A percentile compares a stretch with the other conserved stretches of the same genome.
Conservation (phyloP, 2,113 vertebrate genomes). For the Calonectris borealis region DNA sequence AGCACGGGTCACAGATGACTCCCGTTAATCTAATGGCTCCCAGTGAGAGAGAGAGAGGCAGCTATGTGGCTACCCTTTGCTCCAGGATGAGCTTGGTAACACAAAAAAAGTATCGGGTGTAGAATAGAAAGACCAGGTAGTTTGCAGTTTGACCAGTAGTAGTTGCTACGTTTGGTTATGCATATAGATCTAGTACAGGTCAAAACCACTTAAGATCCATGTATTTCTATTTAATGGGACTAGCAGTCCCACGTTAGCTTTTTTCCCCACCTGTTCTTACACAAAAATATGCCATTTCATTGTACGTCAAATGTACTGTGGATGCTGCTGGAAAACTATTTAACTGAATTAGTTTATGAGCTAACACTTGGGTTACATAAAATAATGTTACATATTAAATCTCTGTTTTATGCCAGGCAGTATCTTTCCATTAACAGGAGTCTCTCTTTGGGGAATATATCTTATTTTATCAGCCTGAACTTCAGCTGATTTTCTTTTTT, state of each 20-base stretch:
- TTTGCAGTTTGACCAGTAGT: background rate
- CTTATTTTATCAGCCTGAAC: conserved; percentile 60
- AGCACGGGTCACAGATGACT: background rate
- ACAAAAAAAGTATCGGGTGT: background rate
- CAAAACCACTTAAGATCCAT: background rate
- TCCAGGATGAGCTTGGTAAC: background rate
- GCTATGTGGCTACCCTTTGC: background rate
- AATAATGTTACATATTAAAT: conserved; percentile 21
- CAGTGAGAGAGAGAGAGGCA: background rate
- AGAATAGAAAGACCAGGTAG: background rate
- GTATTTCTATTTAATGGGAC: background rate
- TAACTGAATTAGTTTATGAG: conserved; percentile 30
- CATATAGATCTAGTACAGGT: background rate
- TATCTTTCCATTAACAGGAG: background rate
- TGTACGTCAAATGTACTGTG: background rate
- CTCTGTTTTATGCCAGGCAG: background rate
- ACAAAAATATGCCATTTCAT: conserved; percentile 5
- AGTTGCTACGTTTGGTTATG: background rate
- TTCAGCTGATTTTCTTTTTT: conserved; percentile 37
- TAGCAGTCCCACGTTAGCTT: background rate
- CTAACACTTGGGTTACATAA: background rate
- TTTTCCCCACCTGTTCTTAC: background rate
- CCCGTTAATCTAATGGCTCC: background rate
- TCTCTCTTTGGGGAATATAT: conserved; percentile 2
- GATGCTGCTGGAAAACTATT: conserved; percentile 41